phyloP scores from a whole-genome alignment of 1,140 invertebrate genomes.

The Stegodyphus dumicola region DNA sequence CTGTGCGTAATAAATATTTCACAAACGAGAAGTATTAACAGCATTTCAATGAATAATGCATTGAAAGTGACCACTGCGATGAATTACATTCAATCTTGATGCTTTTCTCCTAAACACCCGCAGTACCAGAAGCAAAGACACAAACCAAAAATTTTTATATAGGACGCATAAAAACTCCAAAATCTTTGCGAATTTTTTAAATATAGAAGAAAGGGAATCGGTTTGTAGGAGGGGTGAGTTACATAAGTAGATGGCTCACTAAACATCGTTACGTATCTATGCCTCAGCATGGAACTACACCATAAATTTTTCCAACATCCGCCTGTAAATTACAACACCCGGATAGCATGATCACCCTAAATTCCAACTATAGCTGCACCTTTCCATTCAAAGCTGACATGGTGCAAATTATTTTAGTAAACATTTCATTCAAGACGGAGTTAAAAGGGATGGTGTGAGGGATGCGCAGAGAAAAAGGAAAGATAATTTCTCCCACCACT shows the following conservation, averaged over 20 bases:
- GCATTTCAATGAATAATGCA: too few relatives aligned
- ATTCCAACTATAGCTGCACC: slow-evolving; percentile 35
- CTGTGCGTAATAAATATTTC: too few relatives aligned
- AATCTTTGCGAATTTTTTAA: too few relatives aligned
- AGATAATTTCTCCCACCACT: slow-evolving; percentile 22
- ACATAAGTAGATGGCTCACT: slow-evolving; percentile 44
- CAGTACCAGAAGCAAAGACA: too few relatives aligned
- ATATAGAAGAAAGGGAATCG: too few relatives aligned
- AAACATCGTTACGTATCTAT: slow-evolving; percentile 22
- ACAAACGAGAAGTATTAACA: too few relatives aligned
- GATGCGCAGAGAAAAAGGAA: not conserved
- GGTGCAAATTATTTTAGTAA: slow-evolving; percentile 58
- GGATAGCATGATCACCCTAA: slow-evolving; percentile 36
- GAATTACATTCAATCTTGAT: too few relatives aligned
- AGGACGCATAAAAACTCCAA: too few relatives aligned
- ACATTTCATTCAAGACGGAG: slow-evolving; percentile 30
- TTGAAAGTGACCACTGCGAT: too few relatives aligned
- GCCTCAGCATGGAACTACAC: not conserved
- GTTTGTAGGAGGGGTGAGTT: too few relatives aligned
- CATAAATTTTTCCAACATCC: slow-evolving; percentile 36
- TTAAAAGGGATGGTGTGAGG: not conserved
- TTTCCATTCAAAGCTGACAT: slow-evolving; percentile 35
- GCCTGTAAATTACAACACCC: slow-evolving; percentile 45
- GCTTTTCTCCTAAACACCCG: too few relatives aligned
- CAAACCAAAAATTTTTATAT: too few relatives aligned